Conservation (phyloP, 2,888 invertebrate genomes). For the Synanthedon vespiformis region DNA sequence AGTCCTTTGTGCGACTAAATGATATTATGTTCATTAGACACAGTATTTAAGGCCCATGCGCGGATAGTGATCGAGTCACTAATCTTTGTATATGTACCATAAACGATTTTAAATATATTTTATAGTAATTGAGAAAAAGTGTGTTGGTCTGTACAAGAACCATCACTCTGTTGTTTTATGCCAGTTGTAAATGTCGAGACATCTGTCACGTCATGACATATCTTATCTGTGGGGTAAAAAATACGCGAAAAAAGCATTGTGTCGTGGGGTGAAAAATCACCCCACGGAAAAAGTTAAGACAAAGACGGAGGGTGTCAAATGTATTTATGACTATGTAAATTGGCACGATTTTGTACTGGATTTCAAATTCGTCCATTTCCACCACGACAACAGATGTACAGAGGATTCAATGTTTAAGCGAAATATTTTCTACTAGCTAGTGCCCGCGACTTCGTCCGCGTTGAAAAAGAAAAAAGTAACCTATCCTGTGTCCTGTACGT, state of each 20-base stretch:
- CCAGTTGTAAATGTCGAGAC: slow-evolving; percentile 45
- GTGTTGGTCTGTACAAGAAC: not conserved
- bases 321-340: slow-evolving; percentile 70
- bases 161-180: slow-evolving; percentile 44
- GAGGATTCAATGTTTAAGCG: slow-evolving; percentile 26
- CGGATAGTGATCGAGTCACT: no score
- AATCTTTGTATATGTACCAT: no score
- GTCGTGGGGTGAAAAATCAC: slow-evolving; percentile 30
- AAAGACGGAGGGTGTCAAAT: slow-evolving; percentile 42
- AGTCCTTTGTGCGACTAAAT: no score
- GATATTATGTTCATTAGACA: no score
- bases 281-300: slow-evolving; percentile 30
- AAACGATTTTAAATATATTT: no score
- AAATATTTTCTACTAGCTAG: no score
- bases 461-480: no score
- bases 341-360: slow-evolving; percentile 42
- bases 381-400: no score
- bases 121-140: no score
- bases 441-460: no score
- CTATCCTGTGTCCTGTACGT: no score
- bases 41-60: no score
- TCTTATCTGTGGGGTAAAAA: slow-evolving; percentile 56
- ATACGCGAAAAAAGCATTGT: slow-evolving; percentile 20
- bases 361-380: slow-evolving; percentile 22
- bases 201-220: slow-evolving; percentile 61